These are phyloP conservation scores for Trididemnum miniatum DNA, from an alignment of 23 tunicate species.

Conservation along the genomic window DNA sequence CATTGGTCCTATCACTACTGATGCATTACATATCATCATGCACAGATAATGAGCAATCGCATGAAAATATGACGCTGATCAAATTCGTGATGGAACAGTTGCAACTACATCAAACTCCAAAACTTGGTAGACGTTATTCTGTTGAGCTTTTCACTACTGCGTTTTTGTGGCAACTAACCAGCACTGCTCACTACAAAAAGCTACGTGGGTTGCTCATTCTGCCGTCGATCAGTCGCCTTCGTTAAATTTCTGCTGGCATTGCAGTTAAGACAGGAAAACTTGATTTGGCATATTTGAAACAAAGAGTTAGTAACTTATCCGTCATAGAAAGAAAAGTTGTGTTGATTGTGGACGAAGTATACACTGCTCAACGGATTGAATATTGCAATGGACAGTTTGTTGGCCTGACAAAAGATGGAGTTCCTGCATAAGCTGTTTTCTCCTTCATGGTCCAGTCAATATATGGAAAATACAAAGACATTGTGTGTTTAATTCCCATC, in stretches of 20 bases:
- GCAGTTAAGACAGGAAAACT: conserved; percentile 11
- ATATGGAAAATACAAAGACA: conserved; percentile 3
- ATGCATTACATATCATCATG: not conserved
- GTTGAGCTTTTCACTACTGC: not conserved
- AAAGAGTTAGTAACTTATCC: not conserved
- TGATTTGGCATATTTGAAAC: conserved; percentile 10
- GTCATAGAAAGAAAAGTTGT: not conserved
- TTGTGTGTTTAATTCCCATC: not conserved
- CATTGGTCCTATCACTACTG: not conserved
- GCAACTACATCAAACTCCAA: not conserved
- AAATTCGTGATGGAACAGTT: conserved; percentile 14
- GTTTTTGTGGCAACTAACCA: conserved; percentile 22
- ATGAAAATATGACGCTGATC: not conserved
- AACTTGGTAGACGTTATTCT: conserved; percentile 9
- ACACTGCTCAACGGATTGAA: conserved; percentile 13
- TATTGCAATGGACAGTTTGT: conserved; percentile 21
- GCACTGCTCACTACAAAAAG: conserved; percentile 13
- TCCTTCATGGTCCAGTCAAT: conserved; percentile 23
- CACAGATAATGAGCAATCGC: not conserved
- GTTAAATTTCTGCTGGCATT: not conserved
- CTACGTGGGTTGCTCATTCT: conserved; percentile 10
- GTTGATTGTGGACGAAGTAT: conserved; percentile 7
- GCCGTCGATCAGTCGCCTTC: not conserved
- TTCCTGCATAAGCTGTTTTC: conserved; percentile 13
- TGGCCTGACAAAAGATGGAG: conserved; percentile 25